Conservation (phyloP, 1,140 invertebrate species). For the Diabrotica virgifera region DNA sequence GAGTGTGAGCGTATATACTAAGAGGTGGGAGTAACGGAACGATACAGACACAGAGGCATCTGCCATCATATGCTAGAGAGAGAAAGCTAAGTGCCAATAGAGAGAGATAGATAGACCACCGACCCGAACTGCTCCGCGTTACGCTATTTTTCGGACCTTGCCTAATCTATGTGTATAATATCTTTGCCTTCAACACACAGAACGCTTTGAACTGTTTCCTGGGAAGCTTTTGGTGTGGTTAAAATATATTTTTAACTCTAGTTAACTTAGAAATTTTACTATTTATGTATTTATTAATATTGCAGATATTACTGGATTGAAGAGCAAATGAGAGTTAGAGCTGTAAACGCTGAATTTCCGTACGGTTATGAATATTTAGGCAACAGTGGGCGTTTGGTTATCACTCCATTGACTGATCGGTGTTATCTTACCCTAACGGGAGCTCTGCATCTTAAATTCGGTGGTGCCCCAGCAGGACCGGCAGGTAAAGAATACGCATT, state of each 20-base stretch:
- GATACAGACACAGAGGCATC: too few relatives aligned
- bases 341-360: constrained; percentile 75
- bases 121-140: too few relatives aligned
- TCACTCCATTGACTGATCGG: constrained; percentile 84
- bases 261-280: not conserved
- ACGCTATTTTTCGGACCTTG: too few relatives aligned
- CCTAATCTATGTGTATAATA: too few relatives aligned
- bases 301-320: constrained; percentile 64
- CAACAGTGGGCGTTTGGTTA: constrained; percentile 81
- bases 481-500: constrained; percentile 51
- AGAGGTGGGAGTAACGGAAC: too few relatives aligned
- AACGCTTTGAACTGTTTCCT: too few relatives aligned
- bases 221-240: too few relatives aligned
- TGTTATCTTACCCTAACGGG: constrained; percentile 69
- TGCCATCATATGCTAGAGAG: too few relatives aligned
- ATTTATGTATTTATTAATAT: constrained; percentile 3
- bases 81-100: too few relatives aligned
- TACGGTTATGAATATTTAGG: constrained; percentile 96
- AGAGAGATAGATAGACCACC: too few relatives aligned
- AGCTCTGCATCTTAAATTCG: constrained; percentile 67
- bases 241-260: not conserved
- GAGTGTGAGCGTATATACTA: too few relatives aligned
- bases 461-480: constrained; percentile 71
- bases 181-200: too few relatives aligned
- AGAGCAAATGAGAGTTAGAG: constrained; percentile 48